Percentiles rank a stretch among this genome's conserved stretches.
phyloP scores from a whole-genome alignment of 2,888 invertebrate genomes.

The Steinernema carpocapsae region DNA sequence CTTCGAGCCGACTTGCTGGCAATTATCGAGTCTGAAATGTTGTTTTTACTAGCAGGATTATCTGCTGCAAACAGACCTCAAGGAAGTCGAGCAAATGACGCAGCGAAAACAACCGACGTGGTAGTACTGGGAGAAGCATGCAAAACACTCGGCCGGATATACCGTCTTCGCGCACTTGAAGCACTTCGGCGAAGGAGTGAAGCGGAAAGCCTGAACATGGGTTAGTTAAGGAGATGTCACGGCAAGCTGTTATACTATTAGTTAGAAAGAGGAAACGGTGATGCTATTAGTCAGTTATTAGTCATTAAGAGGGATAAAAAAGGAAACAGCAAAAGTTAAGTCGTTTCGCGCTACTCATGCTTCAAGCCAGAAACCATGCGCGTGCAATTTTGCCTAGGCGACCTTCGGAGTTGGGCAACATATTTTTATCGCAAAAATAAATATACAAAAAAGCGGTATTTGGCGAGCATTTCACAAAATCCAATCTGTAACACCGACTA shows the following conservation, averaged over 20 bases:
- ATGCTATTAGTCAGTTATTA: neutral
- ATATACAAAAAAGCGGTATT: slow-evolving; percentile 31
- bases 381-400: slow-evolving; percentile 17
- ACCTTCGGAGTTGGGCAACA: neutral
- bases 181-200: slow-evolving; percentile 52
- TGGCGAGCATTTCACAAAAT: slow-evolving; percentile 30
- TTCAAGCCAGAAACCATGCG: neutral
- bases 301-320: neutral
- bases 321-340: neutral
- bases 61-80: slow-evolving; percentile 46
- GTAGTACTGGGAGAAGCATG: slow-evolving; percentile 54
- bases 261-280: neutral
- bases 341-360: neutral
- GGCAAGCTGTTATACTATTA: neutral
- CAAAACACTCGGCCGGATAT: slow-evolving; percentile 57
- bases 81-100: slow-evolving; percentile 50
- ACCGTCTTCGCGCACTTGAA: slow-evolving; percentile 51
- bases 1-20: slow-evolving; percentile 14
- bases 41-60: neutral
- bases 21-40: slow-evolving; percentile 22
- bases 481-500: slow-evolving; percentile 26
- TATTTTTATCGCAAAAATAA: slow-evolving; percentile 31
- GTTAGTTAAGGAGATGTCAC: slow-evolving; percentile 2
- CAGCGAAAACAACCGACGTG: slow-evolving; percentile 60
- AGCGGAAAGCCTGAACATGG: slow-evolving; percentile 49